A percentile compares a stretch with the other conserved stretches of the same genome.
Conservation (phyloP, 2,797 vertebrate genomes). For the Lerista edwardsae region DNA sequence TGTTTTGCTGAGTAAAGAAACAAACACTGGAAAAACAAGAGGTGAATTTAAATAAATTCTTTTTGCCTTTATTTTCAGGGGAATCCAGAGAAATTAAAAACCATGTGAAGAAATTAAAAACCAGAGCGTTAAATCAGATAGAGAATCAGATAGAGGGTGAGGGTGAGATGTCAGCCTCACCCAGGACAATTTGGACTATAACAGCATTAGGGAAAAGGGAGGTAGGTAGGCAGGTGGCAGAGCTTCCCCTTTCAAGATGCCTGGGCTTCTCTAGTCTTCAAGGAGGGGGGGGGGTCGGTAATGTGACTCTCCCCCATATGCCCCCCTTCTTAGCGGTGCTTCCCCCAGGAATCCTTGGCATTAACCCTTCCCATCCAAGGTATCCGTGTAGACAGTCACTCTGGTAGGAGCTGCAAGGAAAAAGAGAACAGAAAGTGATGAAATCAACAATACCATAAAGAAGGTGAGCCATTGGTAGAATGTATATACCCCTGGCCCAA, state of each 20-base stretch:
- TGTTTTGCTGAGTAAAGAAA: neutral
- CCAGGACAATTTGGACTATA: constrained; percentile 22
- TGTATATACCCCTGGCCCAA: too few species aligned
- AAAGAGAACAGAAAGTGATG: neutral
- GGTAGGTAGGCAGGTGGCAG: constrained; percentile 26
- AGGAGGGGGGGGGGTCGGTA: neutral
- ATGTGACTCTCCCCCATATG: constrained; percentile 11
- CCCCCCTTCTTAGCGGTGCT: constrained; percentile 35
- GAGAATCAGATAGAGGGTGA: constrained; percentile 38
- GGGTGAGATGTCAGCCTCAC: constrained; percentile 22
- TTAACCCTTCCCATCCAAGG: constrained; percentile 58
- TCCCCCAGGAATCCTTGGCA: constrained; percentile 25
- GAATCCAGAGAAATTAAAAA: constrained; percentile 28
- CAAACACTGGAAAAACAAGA: neutral
- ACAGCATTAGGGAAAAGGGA: constrained; percentile 18
- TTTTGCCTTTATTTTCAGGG: constrained; percentile 45
- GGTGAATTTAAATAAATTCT: constrained; percentile 46
- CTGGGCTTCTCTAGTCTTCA: constrained; percentile 34
- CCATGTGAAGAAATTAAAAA: constrained; percentile 34
- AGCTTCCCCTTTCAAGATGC: constrained; percentile 41
- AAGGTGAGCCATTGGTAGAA: neutral
- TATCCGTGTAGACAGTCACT: constrained; percentile 53
- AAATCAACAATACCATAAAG: neutral
- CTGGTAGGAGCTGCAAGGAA: constrained; percentile 45
- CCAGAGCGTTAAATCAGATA: constrained; percentile 34